Evolutionary conservation across 2,888 invertebrate species (phyloP).

Genomic region (Aproaerema taeniolella): DNA sequence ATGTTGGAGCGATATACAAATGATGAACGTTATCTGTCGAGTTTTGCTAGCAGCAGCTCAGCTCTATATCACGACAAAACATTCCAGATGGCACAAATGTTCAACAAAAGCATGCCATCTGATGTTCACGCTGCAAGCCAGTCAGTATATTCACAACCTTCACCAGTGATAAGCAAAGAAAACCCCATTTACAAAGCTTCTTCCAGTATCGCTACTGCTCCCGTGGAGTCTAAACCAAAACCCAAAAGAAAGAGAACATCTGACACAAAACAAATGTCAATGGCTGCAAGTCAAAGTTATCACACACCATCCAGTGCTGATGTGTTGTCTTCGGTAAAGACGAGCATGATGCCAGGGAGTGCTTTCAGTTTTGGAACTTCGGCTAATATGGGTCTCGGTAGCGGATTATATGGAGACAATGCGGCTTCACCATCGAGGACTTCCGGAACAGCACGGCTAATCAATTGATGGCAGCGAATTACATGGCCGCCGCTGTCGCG

Average conservation of each 20-base stretch:
- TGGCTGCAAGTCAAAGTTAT: conserved; percentile 57
- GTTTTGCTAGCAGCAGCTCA: conserved; percentile 58
- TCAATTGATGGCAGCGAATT: conserved; percentile 76
- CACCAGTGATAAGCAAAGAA: conserved; percentile 51
- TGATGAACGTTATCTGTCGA: conserved; percentile 74
- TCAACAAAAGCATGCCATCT: conserved; percentile 64
- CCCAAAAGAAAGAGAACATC: conserved; percentile 55
- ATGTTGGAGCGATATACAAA: conserved; percentile 77
- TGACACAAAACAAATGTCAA: conserved; percentile 42
- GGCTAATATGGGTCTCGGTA: conserved; percentile 74
- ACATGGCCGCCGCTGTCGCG: conserved; percentile 69
- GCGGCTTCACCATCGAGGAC: conserved; percentile 82
- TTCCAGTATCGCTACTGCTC: conserved; percentile 30
- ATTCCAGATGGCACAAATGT: conserved; percentile 79
- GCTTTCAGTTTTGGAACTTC: conserved; percentile 90
- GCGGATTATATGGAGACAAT: conserved; percentile 80
- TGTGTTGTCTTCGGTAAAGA: conserved; percentile 55
- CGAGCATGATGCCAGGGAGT: conserved; percentile 86
- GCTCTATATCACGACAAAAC: conserved; percentile 77
- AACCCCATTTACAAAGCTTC: conserved; percentile 48
- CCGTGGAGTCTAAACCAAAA: conserved; percentile 48
- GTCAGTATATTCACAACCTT: conserved; percentile 54
- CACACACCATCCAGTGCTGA: conserved; percentile 78
- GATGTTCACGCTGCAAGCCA: conserved; percentile 51
- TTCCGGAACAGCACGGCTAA: conserved; percentile 77